Conservation (phyloP, 1,140 invertebrate species). For the Diorhabda sublineata region DNA sequence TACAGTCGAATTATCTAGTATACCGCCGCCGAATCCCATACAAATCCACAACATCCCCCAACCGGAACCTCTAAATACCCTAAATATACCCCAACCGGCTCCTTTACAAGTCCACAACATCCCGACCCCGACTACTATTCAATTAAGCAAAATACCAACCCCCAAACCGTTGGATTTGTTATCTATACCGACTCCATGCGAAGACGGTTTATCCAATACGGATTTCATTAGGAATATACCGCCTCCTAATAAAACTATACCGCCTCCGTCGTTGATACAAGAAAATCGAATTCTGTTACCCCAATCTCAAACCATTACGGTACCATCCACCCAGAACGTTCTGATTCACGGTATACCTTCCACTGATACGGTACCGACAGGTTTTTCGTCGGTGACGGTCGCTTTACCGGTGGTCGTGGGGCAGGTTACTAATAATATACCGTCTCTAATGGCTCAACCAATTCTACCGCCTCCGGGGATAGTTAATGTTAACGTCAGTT, state of each 20-base stretch:
- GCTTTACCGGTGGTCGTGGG: constrained; percentile 26
- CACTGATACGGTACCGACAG: constrained; percentile 21
- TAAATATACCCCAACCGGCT: constrained; percentile 48
- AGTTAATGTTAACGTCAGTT: constrained; percentile 45
- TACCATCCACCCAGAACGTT: constrained; percentile 22
- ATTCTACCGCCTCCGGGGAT: constrained; percentile 50
- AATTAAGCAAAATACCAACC: constrained; percentile 46
- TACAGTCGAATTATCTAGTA: constrained; percentile 39
- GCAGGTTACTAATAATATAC: constrained; percentile 36
- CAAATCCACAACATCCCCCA: constrained; percentile 47
- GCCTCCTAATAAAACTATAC: constrained; percentile 45
- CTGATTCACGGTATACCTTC: constrained; percentile 16
- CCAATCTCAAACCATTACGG: constrained; percentile 16
- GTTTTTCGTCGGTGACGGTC: constrained; percentile 29
- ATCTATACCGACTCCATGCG: constrained; percentile 43
- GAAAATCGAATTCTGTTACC: constrained; percentile 10
- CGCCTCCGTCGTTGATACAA: constrained; percentile 37
- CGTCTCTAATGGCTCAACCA: constrained; percentile 44
- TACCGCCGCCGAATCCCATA: constrained; percentile 45
- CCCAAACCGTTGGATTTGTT: constrained; percentile 44
- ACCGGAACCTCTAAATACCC: constrained; percentile 44
- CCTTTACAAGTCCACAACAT: constrained; percentile 53
- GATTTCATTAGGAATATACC: constrained; percentile 46
- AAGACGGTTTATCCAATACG: constrained; percentile 30
- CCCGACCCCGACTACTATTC: constrained; percentile 48